Evolutionary conservation across 2,888 invertebrate species (phyloP), one percentile per base, ranked within the genome.

Genomic region (Platynereis dumerilii): DNA sequence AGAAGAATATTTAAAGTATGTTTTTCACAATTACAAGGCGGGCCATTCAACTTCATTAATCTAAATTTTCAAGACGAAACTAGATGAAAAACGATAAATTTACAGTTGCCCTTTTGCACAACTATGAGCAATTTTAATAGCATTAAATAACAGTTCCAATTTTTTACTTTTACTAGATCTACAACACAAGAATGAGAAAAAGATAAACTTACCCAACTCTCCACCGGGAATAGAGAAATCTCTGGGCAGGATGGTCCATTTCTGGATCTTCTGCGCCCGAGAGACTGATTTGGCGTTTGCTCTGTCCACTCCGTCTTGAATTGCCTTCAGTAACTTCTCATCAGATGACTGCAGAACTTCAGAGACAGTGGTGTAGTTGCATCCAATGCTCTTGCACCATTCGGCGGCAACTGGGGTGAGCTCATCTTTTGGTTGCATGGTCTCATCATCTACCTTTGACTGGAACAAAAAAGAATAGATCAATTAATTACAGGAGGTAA

Each of bases 191-290:
- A 34, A 34, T 34, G n/a, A n/a, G n/a, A n/a, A n/a, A n/a, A n/a
- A n/a, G n/a, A n/a, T n/a, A n/a, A n/a, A 34, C 85, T 80, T 83
- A 90, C 94, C 94, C 80, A 96, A 86, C 87, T 96, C 96, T 70
- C 94, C 95, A 7, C 92, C 91, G 58, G 89, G 87, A 69, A 94
- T 87, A 28, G 94, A 93, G 85, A 96, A 94, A 83, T 96, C 95
- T 27, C 87, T 87, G 0, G 94, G 92, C 69, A 96, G 86, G 67
- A 96, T 89, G 17, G 88, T 86, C 85, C 94, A 92, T 81, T 95
- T 96, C 85, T 94, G 94, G 62, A 96, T 88, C 81, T 89, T 91
- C 79, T 94, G 92, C 39, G 95, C 95, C 83, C 92, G 91, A 2
- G 94, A 95, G 71, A 91, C 90, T 28, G 94, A 90, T 65, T 89